Percentiles rank a stretch among this genome's conserved stretches.
Evolutionary conservation across 2,888 invertebrate species (phyloP).

Genomic region (Aleiodes testaceus): DNA sequence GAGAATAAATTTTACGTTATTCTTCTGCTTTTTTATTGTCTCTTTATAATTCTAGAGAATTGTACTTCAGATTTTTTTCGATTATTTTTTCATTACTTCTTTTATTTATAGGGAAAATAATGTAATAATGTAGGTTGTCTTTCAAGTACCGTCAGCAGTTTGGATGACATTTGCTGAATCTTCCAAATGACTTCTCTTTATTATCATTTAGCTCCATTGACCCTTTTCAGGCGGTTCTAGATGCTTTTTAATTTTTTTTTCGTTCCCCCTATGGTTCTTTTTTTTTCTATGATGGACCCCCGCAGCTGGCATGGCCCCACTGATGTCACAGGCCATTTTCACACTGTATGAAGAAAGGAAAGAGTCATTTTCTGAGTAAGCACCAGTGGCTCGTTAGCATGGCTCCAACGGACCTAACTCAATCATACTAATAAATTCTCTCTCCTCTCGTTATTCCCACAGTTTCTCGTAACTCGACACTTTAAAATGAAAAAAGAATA

Average conservation of each 20-base stretch:
- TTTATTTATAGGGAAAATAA: no score
- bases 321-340: slow-evolving; percentile 27
- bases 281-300: slow-evolving; percentile 25
- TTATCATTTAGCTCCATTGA: slow-evolving; percentile 52
- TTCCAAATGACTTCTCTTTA: slow-evolving; percentile 31
- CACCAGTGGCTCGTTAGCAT: slow-evolving; percentile 31
- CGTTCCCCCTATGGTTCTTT: slow-evolving; percentile 45
- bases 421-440: slow-evolving; percentile 26
- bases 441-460: slow-evolving; percentile 8
- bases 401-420: slow-evolving; percentile 13
- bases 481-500: neutral
- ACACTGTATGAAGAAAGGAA: slow-evolving; percentile 25
- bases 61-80: no score
- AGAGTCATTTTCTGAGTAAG: slow-evolving; percentile 22
- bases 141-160: slow-evolving; percentile 25
- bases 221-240: slow-evolving; percentile 55
- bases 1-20: no score
- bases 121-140: no score
- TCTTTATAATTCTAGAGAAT: no score
- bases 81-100: no score
- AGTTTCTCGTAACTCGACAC: slow-evolving; percentile 11
- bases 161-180: slow-evolving; percentile 46
- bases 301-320: slow-evolving; percentile 30
- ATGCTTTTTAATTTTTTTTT: slow-evolving; percentile 44
- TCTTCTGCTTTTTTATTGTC: no score